Percentiles rank a stretch among this genome's conserved stretches.
Conservation (phyloP, 2,888 invertebrate species). For the Trachelus troglodyta region DNA sequence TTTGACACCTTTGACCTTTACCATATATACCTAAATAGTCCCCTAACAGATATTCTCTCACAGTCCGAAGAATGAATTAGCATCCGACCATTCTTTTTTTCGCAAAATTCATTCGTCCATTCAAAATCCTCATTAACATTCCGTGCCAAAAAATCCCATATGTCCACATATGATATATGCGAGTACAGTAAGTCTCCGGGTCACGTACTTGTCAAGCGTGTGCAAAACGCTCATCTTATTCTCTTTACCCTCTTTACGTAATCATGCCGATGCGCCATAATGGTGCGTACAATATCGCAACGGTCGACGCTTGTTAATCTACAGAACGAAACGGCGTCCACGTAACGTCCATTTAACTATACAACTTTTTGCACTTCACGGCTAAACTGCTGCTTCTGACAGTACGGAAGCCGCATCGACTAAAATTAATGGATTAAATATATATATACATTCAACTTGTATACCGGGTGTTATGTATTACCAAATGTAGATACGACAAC, state of each 20-base stretch:
- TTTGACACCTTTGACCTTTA: background rate
- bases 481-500: constrained; percentile 2
- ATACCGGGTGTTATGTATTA: background rate
- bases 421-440: constrained; percentile 46
- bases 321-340: constrained; percentile 2
- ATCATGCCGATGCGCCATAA: background rate
- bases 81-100: background rate
- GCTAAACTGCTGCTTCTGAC: constrained; percentile 42
- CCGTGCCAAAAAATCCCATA: background rate
- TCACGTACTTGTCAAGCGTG: background rate
- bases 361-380: constrained; percentile 31
- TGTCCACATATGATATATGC: background rate
- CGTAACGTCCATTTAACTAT: constrained; percentile 39
- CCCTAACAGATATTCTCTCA: background rate
- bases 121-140: background rate
- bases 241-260: constrained; percentile 3
- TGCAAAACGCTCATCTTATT: background rate
- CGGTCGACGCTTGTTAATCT: constrained; percentile 1
- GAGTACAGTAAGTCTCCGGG: background rate
- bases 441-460: constrained; percentile 1
- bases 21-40: background rate
- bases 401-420: constrained; percentile 37
- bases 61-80: background rate
- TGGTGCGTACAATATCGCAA: constrained; percentile 1
- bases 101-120: background rate